Evolutionary conservation across 2,888 invertebrate genomes (phyloP).

Genomic region (Trachelus tabidus): DNA sequence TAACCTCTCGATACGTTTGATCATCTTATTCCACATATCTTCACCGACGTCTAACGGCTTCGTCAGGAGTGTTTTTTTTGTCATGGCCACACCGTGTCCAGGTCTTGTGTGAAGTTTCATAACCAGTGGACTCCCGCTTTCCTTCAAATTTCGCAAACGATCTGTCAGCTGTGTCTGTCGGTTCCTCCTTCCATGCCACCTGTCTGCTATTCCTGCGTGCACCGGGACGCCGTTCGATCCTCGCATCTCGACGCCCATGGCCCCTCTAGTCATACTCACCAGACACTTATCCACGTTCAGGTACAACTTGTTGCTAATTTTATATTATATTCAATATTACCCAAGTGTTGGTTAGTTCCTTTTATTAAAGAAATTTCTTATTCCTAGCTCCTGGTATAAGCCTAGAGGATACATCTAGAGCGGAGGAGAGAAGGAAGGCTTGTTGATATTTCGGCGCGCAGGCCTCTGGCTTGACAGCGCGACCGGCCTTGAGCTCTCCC

Average conservation of each 20-base stretch:
- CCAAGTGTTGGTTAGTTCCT: neutral
- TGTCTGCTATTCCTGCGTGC: conserved; percentile 26
- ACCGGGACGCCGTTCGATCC: neutral
- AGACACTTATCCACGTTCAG: conserved; percentile 1
- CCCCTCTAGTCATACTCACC: neutral
- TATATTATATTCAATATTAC: neutral
- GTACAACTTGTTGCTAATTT: neutral
- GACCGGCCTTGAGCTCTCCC: conserved; percentile 59
- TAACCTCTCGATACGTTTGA: neutral
- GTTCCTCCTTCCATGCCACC: conserved; percentile 33
- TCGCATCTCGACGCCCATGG: neutral
- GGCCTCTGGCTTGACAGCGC: conserved; percentile 56
- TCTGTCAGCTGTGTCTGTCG: conserved; percentile 34
- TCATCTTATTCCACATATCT: neutral
- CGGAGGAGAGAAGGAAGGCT: conserved; percentile 35
- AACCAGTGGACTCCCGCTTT: conserved; percentile 28
- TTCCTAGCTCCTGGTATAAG: neutral
- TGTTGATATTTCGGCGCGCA: conserved; percentile 53
- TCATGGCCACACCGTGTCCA: conserved; percentile 12
- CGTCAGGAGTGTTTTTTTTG: conserved; percentile 16
- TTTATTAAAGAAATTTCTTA: neutral
- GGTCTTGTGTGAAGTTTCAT: conserved; percentile 29
- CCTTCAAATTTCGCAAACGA: conserved; percentile 37
- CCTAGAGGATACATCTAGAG: neutral
- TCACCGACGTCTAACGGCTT: neutral